Base-by-base conservation (phyloP, 1,140 invertebrate species). In the Apis laboriosa region DNA sequence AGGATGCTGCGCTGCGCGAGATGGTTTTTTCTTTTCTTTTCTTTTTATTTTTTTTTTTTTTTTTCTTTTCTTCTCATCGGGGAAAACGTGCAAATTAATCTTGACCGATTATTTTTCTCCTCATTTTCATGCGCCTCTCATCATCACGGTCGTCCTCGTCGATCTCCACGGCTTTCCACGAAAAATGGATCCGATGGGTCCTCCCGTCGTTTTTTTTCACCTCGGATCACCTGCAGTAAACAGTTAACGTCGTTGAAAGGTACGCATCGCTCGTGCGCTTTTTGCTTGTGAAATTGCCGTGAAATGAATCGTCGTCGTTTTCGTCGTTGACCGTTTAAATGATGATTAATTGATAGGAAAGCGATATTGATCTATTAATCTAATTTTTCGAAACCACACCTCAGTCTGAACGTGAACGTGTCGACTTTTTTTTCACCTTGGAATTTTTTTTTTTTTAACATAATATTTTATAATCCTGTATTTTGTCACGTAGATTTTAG, bases 211-310 rank as follows among this genome's bases (percentile, higher is more conserved):
- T 24, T 43, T 7, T 43, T 43, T 43, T 73, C 34, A 13, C 34
- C 49, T 82, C 28, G 24, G 21, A 66, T 28, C 79, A 5, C 34
- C 34, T 63, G 83, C 86, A 88, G 87, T 87, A 80, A 70, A 80
- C 61, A 3, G 34, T 82, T 74, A 71, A 56, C 66, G 13, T 56
- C 49, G 13, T 66, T 43, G 19, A 89, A 86, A 89, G 87, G 87
- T 89, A 88, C 58, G 87, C 87, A 89, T 86, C 58, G 77, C 49
- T 80, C 80, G 70, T 56, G 80, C 55, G 72, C 63, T 64, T 58
- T 78, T 13, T 75, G 71, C 55, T 82, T 85, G 82, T n/a, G 60
- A 87, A 17, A 76, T 5, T 13, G 19, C 58, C 9, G 12, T 74
- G 34, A 60, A 21, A 56, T 43, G 5, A 24, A 43, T 43, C 34